phyloP scores from a whole-genome alignment of 2,888 invertebrate genomes.

The Drosophila emarginata region DNA sequence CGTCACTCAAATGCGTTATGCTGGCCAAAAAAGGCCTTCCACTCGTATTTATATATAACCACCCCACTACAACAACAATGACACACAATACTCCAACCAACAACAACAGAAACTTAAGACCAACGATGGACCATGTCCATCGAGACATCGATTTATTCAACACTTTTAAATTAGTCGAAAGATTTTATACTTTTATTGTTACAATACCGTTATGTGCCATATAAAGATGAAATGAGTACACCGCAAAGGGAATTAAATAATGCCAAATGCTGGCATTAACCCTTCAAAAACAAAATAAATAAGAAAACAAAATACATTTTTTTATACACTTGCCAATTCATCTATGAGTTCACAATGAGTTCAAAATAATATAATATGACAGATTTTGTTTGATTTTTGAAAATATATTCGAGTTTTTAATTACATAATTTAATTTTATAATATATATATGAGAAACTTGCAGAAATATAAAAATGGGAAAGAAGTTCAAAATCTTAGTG shows the following conservation, averaged over 20 bases:
- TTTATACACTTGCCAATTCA: not conserved
- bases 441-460: no score
- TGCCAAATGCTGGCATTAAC: not conserved
- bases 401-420: no score
- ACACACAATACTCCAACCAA: not conserved
- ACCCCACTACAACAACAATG: not conserved
- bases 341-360: no score
- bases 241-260: constrained; percentile 7
- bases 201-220: constrained; percentile 53
- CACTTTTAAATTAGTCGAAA: constrained; percentile 18
- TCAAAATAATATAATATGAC: no score
- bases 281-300: not conserved
- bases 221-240: constrained; percentile 19
- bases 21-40: constrained; percentile 37
- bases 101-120: constrained; percentile 20
- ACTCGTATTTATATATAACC: constrained; percentile 64
- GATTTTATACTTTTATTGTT: constrained; percentile 11
- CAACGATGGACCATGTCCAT: no score
- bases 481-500: no score
- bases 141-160: constrained; percentile 44
- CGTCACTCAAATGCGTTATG: constrained; percentile 27
- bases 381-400: no score
- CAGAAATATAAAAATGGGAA: no score
- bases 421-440: no score
- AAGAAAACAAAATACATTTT: not conserved